These are phyloP conservation scores for Pelobates cultripes DNA, from an alignment of 2,797 vertebrate genomes.

Conservation along the genomic window DNA sequence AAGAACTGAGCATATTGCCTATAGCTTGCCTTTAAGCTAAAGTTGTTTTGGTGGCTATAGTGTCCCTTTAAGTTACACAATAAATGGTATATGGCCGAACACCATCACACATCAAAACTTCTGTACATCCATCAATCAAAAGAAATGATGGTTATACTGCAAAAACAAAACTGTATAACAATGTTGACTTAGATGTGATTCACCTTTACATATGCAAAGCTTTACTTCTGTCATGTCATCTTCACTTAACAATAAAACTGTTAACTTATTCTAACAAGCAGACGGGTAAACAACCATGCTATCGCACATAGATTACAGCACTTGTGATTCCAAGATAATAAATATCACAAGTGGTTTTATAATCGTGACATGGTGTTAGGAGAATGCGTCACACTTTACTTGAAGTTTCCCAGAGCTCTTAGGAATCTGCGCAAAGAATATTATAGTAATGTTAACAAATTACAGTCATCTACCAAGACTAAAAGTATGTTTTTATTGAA, in stretches of 20 bases:
- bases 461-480: slow-evolving; percentile 19
- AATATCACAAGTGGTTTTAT: slow-evolving; percentile 15
- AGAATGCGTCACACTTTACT: slow-evolving; percentile 37
- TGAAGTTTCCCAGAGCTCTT: slow-evolving; percentile 39
- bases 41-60: too few species aligned
- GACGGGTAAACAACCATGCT: slow-evolving; percentile 1
- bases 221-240: too few species aligned
- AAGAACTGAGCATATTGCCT: too few species aligned
- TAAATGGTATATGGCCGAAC: too few species aligned
- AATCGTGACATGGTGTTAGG: slow-evolving; percentile 19
- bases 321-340: slow-evolving; percentile 36
- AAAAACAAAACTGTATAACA: too few species aligned
- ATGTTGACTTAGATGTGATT: too few species aligned
- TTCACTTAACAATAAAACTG: neutral
- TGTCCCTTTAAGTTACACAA: too few species aligned
- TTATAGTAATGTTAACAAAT: slow-evolving; percentile 30
- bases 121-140: too few species aligned
- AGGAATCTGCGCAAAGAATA: slow-evolving; percentile 6
- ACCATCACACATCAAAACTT: too few species aligned
- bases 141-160: too few species aligned
- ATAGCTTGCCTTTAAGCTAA: too few species aligned
- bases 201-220: too few species aligned
- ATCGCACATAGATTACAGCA: slow-evolving; percentile 13
- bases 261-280: neutral
- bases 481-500: neutral